Evolutionary conservation across 2,888 invertebrate species (phyloP).

Genomic region (Hylaea fasciaria): DNA sequence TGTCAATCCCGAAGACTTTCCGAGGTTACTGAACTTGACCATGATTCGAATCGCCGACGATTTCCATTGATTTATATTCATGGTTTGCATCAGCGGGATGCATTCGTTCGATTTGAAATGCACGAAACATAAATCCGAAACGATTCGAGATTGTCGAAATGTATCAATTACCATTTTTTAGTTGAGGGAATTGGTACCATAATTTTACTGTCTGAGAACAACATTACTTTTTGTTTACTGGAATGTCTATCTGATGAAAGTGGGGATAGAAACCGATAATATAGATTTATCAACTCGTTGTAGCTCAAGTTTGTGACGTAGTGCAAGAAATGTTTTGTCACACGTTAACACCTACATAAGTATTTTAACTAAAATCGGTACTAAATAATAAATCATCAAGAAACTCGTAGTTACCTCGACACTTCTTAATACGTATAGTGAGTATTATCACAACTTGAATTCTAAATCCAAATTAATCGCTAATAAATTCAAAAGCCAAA

Average conservation of each 20-base stretch:
- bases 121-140: slow-evolving; percentile 51
- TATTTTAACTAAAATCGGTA: too few relatives aligned
- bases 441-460: neutral
- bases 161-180: slow-evolving; percentile 38
- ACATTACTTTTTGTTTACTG: slow-evolving; percentile 14
- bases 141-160: slow-evolving; percentile 40
- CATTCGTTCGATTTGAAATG: slow-evolving; percentile 49
- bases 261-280: neutral
- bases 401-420: too few relatives aligned
- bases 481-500: neutral
- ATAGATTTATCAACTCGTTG: neutral
- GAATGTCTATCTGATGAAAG: neutral
- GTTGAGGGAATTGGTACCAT: slow-evolving; percentile 39
- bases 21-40: slow-evolving; percentile 69
- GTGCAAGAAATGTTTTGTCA: too few relatives aligned
- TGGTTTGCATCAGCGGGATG: slow-evolving; percentile 58
- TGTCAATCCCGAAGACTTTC: slow-evolving; percentile 58
- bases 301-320: neutral
- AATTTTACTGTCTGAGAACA: slow-evolving; percentile 40
- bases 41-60: slow-evolving; percentile 62
- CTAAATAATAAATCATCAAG: too few relatives aligned
- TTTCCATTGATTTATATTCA: slow-evolving; percentile 74
- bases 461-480: neutral
- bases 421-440: too few relatives aligned
- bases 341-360: too few relatives aligned